Evolutionary conservation across 2,797 vertebrate species (phyloP).

Genomic region (Sebastes melanostomus): DNA sequence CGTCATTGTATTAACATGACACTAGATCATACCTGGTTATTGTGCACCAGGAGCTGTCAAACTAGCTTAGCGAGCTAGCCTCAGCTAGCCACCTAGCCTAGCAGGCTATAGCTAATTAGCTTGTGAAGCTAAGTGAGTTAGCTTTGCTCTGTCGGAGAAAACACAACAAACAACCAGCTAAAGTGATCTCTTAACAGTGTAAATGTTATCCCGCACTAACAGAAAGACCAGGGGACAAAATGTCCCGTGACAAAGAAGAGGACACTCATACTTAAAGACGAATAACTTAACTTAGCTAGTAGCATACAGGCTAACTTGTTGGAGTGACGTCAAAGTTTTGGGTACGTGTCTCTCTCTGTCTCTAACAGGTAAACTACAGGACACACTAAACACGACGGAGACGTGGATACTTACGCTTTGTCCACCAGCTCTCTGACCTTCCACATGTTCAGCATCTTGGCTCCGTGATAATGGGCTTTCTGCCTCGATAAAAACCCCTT

Average conservation of each 20-base stretch:
- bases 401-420: slow-evolving; percentile 92
- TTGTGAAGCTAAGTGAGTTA: slow-evolving; percentile 62
- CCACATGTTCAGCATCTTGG: slow-evolving; percentile 97
- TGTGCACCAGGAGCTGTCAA: slow-evolving; percentile 64
- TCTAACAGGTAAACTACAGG: slow-evolving; percentile 79
- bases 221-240: fast-evolving
- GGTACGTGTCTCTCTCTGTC: slow-evolving; percentile 83
- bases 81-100: slow-evolving; percentile 43
- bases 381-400: slow-evolving; percentile 35
- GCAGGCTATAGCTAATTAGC: slow-evolving; percentile 64
- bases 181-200: not conserved
- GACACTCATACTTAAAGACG: not conserved
- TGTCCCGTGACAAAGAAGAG: not conserved
- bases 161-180: slow-evolving; percentile 5
- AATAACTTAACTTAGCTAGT: slow-evolving; percentile 17
- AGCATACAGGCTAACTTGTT: slow-evolving; percentile 66
- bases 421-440: slow-evolving; percentile 98
- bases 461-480: slow-evolving; percentile 72
- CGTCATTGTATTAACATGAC: too few relatives aligned
- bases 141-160: slow-evolving; percentile 41
- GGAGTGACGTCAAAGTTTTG: slow-evolving; percentile 83
- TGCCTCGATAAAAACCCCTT: slow-evolving; percentile 74
- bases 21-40: not conserved
- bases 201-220: not conserved
- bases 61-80: slow-evolving; percentile 70